Evolutionary conservation across 2,888 invertebrate genomes (phyloP).

Genomic region (Folsomia manolachei): DNA sequence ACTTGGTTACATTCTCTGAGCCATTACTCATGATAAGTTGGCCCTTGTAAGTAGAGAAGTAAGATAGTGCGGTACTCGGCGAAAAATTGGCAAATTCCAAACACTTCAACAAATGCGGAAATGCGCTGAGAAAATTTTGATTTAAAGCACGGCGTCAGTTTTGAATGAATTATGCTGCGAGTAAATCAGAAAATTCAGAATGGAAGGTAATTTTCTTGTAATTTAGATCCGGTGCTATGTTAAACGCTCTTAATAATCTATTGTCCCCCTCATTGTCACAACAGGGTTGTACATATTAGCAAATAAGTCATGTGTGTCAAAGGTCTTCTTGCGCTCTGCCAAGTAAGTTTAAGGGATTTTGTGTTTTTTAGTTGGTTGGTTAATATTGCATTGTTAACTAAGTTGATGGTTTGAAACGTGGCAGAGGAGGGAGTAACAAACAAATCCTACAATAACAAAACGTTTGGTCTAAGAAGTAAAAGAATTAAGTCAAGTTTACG

Average conservation of each 20-base stretch:
- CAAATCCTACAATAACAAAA: background rate
- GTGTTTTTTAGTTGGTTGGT: too few relatives aligned
- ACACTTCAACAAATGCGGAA: too few relatives aligned
- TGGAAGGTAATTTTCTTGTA: background rate
- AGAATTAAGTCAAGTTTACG: background rate
- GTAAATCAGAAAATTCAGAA: background rate
- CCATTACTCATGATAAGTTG: background rate
- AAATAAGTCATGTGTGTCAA: background rate
- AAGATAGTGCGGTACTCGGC: too few relatives aligned
- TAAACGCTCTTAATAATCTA: constrained; percentile 2
- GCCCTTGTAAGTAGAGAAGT: too few relatives aligned
- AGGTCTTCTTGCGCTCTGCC: background rate
- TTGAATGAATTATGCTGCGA: background rate
- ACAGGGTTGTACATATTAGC: background rate
- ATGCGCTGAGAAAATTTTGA: background rate
- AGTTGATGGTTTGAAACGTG: background rate
- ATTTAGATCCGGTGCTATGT: background rate
- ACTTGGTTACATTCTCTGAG: background rate
- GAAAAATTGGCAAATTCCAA: too few relatives aligned
- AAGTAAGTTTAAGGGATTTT: background rate
- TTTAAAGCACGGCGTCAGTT: background rate
- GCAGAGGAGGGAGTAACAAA: background rate
- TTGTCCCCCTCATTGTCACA: background rate
- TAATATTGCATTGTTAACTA: background rate
- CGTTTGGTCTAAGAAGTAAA: background rate